Evolutionary conservation across 2,888 invertebrate genomes (phyloP), one percentile per base, ranked within the genome.

Genomic region (Odontothrips loti): DNA sequence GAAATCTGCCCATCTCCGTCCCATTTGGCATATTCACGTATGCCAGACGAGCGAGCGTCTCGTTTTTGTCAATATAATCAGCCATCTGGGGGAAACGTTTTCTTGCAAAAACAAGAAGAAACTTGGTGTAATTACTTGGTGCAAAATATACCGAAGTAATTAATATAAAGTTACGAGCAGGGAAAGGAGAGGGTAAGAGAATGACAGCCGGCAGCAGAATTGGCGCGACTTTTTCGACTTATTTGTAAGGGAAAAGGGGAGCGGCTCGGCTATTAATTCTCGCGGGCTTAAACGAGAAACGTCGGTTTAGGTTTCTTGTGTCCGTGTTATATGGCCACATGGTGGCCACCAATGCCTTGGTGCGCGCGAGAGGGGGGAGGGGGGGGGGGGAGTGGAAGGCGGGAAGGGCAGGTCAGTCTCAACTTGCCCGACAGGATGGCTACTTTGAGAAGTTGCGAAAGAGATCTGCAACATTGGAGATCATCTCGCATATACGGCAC

Each of bases 381-480:
- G 51, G 51, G 23, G 58, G 15, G 58, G 58, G 58, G 8, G 17
- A 51, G 6, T 11, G 8, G 51, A 3, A 51, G 51, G 58, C 20
- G 58, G 58, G 12, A 20, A 20, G 58, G 58, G 15, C 10, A 58
- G 68, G 68, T 75, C 68, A 75, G 23, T 75, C 68, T 27, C 68
- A 27, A 23, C 23, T 27, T 27, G 23, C 68, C 27, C 23, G 68
- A 27, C 68, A 75, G 68, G 68, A 23, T 27, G 68, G 68, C 68
- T 75, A 75, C 68, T 75, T 75, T 75, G 68, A 75, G 12, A 75
- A 27, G 68, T 75, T 75, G 68, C 68, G 68, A 75, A 75, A 75
- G 68, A 75, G 68, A 75, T 75, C 27, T 75, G 68, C 68, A 75
- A 75, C 68, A 27, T 75, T 75, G 68, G 68, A 75, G 68, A 75